phyloP scores from a whole-genome alignment of 2,113 vertebrate species.

The Erpornis zantholeuca region DNA sequence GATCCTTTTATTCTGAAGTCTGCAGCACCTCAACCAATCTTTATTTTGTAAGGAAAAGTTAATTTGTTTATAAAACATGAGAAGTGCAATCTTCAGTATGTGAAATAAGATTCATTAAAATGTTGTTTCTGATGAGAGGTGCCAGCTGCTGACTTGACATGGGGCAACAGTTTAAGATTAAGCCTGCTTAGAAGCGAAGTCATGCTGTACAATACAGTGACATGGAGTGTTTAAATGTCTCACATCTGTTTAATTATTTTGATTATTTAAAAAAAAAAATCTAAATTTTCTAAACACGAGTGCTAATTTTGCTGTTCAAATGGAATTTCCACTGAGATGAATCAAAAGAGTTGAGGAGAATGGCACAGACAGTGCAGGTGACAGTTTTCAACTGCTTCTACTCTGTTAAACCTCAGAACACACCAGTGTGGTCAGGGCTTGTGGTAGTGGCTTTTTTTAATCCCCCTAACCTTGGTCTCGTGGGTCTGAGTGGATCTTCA shows the following conservation, averaged over 20 bases:
- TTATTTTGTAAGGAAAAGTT: constrained; percentile 22
- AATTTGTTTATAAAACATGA: constrained; percentile 62
- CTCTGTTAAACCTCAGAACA: background rate
- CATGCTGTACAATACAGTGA: background rate
- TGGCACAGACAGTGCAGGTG: background rate
- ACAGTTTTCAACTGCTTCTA: background rate
- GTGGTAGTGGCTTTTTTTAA: background rate
- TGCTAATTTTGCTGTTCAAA: background rate
- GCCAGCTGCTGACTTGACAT: constrained; percentile 16
- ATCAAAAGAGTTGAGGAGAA: background rate
- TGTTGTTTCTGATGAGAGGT: constrained; percentile 21
- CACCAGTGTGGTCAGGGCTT: background rate
- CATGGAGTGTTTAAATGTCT: background rate
- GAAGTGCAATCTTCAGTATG: constrained; percentile 4
- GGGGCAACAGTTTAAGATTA: background rate
- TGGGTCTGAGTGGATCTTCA: background rate
- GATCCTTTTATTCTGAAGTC: background rate
- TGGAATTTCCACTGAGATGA: background rate
- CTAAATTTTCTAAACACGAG: background rate
- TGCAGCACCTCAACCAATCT: background rate
- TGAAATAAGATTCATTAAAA: constrained; percentile 38
- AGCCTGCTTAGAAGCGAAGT: background rate
- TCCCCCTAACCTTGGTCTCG: rapidly evolving
- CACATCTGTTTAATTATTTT: background rate
- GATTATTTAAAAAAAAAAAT: background rate